Percentiles rank a stretch among this genome's conserved stretches.
phyloP scores from a whole-genome alignment of 2,113 vertebrate genomes.

The Holacanthus passer region DNA sequence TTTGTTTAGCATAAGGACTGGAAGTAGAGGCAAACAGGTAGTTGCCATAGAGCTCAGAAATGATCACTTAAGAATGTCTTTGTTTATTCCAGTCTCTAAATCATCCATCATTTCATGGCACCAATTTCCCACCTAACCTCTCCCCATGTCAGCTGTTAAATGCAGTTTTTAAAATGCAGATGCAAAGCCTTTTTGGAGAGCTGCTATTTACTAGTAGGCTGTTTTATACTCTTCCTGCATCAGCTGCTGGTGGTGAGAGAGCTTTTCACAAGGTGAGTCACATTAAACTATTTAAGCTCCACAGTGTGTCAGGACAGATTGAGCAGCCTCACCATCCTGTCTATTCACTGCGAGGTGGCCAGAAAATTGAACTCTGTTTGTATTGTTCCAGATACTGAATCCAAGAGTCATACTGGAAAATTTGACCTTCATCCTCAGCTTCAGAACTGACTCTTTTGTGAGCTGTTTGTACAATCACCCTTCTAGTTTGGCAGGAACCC shows the following conservation, averaged over 20 bases:
- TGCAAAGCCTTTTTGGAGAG: conserved; percentile 8
- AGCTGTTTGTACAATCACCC: background rate
- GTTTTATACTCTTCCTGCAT: background rate
- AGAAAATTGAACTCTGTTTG: conserved; percentile 1
- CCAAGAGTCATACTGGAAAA: background rate
- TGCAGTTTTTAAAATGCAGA: conserved; percentile 23
- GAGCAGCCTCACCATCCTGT: conserved; percentile 1
- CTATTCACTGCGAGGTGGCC: background rate
- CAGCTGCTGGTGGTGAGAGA: background rate
- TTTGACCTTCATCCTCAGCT: background rate
- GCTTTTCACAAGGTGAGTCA: background rate
- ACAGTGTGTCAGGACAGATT: conserved; percentile 11
- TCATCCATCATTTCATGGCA: background rate
- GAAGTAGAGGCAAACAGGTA: too few species aligned
- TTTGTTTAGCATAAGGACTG: too few species aligned
- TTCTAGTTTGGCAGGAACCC: background rate
- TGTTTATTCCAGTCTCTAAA: too few species aligned
- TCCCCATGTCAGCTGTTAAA: conserved; percentile 4
- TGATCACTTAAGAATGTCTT: too few species aligned
- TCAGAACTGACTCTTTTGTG: background rate
- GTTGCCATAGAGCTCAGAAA: too few species aligned
- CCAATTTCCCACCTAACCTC: background rate
- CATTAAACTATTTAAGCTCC: background rate
- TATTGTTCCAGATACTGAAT: background rate
- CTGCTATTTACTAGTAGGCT: background rate